Percentiles rank a stretch among this genome's conserved stretches.
phyloP scores from a whole-genome alignment of 2,113 vertebrate species.

The Rissa tridactyla region DNA sequence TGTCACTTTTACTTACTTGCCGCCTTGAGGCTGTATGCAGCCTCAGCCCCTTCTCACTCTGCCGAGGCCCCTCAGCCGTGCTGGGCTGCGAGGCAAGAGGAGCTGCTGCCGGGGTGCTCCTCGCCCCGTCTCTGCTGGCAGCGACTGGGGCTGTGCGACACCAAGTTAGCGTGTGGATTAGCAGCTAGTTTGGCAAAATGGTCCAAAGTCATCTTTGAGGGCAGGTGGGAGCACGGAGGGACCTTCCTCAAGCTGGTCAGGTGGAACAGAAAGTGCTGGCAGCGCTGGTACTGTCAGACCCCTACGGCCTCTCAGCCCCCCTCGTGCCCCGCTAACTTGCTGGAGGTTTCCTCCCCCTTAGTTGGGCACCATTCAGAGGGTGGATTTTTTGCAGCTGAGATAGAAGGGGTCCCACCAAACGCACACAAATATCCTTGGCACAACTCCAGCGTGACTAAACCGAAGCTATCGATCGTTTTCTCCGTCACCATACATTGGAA shows the following conservation, averaged over 20 bases:
- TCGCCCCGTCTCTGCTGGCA: background rate
- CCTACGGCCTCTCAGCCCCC: background rate
- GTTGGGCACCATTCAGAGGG: background rate
- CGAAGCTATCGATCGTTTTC: background rate
- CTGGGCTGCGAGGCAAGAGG: background rate
- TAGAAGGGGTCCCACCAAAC: background rate
- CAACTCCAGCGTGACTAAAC: background rate
- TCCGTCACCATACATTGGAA: rapidly evolving
- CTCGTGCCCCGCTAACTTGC: background rate
- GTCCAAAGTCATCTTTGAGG: background rate
- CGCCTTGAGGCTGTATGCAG: background rate
- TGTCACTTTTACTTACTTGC: background rate
- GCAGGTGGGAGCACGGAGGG: background rate
- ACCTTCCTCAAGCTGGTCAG: background rate
- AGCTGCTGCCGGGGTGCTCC: background rate
- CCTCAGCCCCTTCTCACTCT: background rate
- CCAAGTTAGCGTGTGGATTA: background rate
- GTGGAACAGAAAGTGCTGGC: background rate
- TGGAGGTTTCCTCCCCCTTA: background rate
- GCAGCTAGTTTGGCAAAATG: background rate
- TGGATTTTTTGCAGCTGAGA: background rate
- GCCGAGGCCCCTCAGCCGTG: background rate
- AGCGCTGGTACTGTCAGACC: background rate
- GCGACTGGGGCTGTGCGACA: no score
- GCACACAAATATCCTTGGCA: background rate